A percentile compares a stretch with the other conserved stretches of the same genome.
Conservation (phyloP, 2,113 vertebrate species). For the Pantherophis guttatus region DNA sequence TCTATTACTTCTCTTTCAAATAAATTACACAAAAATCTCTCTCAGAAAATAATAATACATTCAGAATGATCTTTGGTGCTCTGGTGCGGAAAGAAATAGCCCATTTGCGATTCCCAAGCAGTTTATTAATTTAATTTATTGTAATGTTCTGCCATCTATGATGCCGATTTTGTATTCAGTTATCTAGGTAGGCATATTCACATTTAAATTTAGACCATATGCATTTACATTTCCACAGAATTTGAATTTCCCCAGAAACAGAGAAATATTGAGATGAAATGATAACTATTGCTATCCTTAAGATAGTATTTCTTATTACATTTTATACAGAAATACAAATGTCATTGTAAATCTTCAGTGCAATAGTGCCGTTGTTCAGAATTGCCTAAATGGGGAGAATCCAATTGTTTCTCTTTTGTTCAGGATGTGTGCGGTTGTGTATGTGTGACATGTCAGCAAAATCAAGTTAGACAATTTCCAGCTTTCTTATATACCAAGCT, state of each 20-base stretch:
- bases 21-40: constrained; percentile 15
- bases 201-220: constrained; percentile 32
- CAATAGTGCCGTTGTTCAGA: not conserved
- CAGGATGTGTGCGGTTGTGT: not conserved
- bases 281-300: not conserved
- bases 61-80: constrained; percentile 19
- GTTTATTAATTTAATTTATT: constrained; percentile 29
- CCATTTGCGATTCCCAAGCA: constrained; percentile 27
- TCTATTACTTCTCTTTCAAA: constrained; percentile 10
- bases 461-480: not conserved
- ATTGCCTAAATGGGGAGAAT: not conserved
- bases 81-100: constrained; percentile 17
- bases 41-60: constrained; percentile 27
- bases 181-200: constrained; percentile 11
- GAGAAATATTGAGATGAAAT: not conserved
- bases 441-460: not conserved
- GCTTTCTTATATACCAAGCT: not conserved
- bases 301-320: not conserved
- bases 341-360: not conserved
- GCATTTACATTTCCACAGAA: not conserved
- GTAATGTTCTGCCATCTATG: not conserved
- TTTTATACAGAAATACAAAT: not conserved
- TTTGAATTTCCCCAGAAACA: not conserved
- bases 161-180: not conserved
- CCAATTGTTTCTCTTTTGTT: not conserved